phyloP scores from a whole-genome alignment of 2,113 vertebrate genomes.

The Odontophorus gujanensis region DNA sequence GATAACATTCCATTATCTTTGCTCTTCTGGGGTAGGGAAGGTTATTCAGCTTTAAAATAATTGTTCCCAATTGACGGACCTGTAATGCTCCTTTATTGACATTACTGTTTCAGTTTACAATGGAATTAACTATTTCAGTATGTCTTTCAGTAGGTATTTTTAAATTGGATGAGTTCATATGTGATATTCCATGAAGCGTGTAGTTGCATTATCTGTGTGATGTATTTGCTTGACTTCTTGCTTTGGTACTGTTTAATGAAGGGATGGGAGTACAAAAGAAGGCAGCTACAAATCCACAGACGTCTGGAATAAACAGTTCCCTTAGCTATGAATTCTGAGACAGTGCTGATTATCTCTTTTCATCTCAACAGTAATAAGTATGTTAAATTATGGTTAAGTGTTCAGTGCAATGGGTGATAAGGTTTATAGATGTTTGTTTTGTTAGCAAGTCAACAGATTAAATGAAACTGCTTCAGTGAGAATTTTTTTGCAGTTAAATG shows the following conservation, averaged over 20 bases:
- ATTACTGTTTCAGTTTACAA: constrained; percentile 43
- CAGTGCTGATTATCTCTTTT: background rate
- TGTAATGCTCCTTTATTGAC: constrained; percentile 16
- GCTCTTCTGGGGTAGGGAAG: background rate
- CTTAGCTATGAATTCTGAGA: background rate
- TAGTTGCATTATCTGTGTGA: background rate
- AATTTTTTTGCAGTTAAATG: background rate
- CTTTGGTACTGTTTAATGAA: background rate
- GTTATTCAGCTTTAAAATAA: constrained; percentile 38
- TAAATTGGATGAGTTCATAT: background rate
- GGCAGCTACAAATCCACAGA: background rate
- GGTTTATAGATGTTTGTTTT: background rate
- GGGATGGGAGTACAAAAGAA: background rate
- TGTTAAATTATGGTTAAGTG: background rate
- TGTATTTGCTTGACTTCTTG: background rate
- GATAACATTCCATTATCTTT: constrained; percentile 52
- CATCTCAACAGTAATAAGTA: background rate
- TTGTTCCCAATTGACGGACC: constrained; percentile 41
- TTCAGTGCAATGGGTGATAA: background rate
- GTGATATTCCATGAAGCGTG: background rate
- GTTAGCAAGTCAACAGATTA: background rate
- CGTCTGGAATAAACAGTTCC: background rate
- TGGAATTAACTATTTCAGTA: constrained; percentile 46
- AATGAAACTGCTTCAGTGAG: background rate
- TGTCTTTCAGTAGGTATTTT: background rate